Evolutionary conservation across 2,888 invertebrate genomes (phyloP), one percentile per base, ranked within the genome.

Genomic region (Rhyacophila evoluta): DNA sequence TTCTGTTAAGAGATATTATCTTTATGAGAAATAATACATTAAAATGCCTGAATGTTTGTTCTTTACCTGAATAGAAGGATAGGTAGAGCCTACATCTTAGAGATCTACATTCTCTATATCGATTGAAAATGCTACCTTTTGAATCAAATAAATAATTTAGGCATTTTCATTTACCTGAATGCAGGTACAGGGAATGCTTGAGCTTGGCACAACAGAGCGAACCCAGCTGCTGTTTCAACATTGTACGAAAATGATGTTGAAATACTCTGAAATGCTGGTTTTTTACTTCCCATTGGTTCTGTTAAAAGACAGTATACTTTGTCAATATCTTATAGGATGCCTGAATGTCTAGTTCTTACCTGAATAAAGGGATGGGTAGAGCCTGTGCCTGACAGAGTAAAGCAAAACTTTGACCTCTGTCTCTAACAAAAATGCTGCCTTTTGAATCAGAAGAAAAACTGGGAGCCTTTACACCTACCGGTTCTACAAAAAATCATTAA

Each of bases 91-190:
- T 92, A 92, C 82, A 91, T 90, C 84, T 91, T 91, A 86, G 92
- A 93, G 83, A 91, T n/a, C n/a, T n/a, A n/a, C n/a, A n/a, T n/a
- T n/a, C n/a, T n/a, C n/a, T n/a, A n/a, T n/a, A n/a, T n/a, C n/a
- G n/a, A n/a, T n/a, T n/a, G n/a, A n/a, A n/a, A n/a, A n/a, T n/a
- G n/a, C n/a, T n/a, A n/a, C n/a, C n/a, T n/a, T n/a, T n/a, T n/a
- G n/a, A n/a, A n/a, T n/a, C n/a, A n/a, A n/a, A n/a, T n/a, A n/a
- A n/a, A n/a, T n/a, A n/a, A n/a, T n/a, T n/a, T n/a, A n/a, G n/a
- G n/a, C n/a, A n/a, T n/a, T n/a, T n/a, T n/a, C 6, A 1, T 90
- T 89, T 92, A 94, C 94, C 92, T 93, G 91, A 93, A 94, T 85
- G 89, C 87, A 82, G 93, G 93, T 85, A 92, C 89, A 82, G 94